Percentiles rank a stretch among this genome's conserved stretches.
These are phyloP conservation scores for Chromobotia macracanthus DNA, from an alignment of 2,797 vertebrate species.

Conservation along the genomic window DNA sequence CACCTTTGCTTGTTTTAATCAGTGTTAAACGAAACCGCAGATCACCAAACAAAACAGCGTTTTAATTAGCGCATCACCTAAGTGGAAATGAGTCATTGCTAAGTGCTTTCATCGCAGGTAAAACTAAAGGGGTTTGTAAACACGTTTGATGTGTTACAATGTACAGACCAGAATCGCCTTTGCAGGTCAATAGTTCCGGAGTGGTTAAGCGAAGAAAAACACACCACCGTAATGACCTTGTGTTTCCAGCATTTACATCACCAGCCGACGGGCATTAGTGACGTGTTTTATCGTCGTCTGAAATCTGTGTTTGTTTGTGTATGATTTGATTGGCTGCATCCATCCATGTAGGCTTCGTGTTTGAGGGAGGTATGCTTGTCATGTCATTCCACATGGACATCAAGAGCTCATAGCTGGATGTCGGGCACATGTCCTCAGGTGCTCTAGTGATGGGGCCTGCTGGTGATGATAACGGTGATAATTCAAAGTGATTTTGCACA, in stretches of 20 bases:
- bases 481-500: slow-evolving; percentile 56
- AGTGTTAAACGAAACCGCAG: slow-evolving; percentile 18
- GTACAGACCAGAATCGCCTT: slow-evolving; percentile 26
- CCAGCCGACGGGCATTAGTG: not conserved
- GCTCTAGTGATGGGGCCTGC: slow-evolving; percentile 24
- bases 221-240: slow-evolving; percentile 7
- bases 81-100: slow-evolving; percentile 6
- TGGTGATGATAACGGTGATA: slow-evolving; percentile 52
- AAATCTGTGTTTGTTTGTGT: slow-evolving; percentile 43
- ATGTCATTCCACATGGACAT: slow-evolving; percentile 34
- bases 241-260: not conserved
- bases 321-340: slow-evolving; percentile 34
- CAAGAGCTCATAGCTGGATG: slow-evolving; percentile 22
- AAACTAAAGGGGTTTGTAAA: slow-evolving; percentile 5
- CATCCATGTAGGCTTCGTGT: slow-evolving; percentile 5
- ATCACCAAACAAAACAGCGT: slow-evolving; percentile 20
- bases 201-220: slow-evolving; percentile 21
- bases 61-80: not conserved
- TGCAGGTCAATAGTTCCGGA: slow-evolving; percentile 19
- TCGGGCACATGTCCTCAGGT: slow-evolving; percentile 25
- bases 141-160: slow-evolving; percentile 6
- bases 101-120: slow-evolving; percentile 24
- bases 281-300: slow-evolving; percentile 21
- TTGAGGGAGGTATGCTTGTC: slow-evolving; percentile 22
- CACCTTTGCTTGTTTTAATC: slow-evolving; percentile 24